phyloP scores from a whole-genome alignment of 2,888 invertebrate species.

The Halictus ligatus region DNA sequence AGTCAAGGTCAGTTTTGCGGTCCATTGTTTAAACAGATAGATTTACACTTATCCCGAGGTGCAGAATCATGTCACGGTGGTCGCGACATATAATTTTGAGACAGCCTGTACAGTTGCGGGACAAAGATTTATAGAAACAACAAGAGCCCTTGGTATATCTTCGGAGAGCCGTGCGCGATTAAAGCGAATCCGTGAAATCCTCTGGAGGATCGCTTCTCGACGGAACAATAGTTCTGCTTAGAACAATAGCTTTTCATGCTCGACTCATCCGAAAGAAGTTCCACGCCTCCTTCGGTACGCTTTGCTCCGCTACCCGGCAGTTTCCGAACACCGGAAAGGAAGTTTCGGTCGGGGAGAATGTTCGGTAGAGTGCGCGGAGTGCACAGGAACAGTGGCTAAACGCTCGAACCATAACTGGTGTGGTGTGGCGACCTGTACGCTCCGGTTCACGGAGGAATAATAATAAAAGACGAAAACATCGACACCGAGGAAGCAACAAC shows the following conservation, averaged over 20 bases:
- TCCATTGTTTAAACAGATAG: no score
- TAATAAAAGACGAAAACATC: not conserved
- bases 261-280: not conserved
- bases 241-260: slow-evolving; percentile 34
- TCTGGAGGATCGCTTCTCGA: slow-evolving; percentile 4
- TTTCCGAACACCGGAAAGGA: slow-evolving; percentile 16
- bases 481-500: not conserved
- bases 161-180: not conserved
- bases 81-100: not conserved
- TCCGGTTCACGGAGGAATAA: not conserved
- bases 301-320: not conserved
- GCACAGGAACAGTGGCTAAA: slow-evolving; percentile 2
- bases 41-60: no score
- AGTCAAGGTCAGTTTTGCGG: no score
- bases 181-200: slow-evolving; percentile 19
- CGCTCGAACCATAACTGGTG: slow-evolving; percentile 11
- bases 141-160: not conserved
- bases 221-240: slow-evolving; percentile 24
- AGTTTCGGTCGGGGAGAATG: slow-evolving; percentile 9
- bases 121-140: not conserved
- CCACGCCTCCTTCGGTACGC: not conserved
- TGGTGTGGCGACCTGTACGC: slow-evolving; percentile 3
- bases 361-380: not conserved
- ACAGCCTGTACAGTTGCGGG: not conserved
- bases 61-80: not conserved